These are phyloP conservation scores for Pseudopleuronectes americanus DNA, from an alignment of 2,797 vertebrate genomes.

Conservation along the genomic window DNA sequence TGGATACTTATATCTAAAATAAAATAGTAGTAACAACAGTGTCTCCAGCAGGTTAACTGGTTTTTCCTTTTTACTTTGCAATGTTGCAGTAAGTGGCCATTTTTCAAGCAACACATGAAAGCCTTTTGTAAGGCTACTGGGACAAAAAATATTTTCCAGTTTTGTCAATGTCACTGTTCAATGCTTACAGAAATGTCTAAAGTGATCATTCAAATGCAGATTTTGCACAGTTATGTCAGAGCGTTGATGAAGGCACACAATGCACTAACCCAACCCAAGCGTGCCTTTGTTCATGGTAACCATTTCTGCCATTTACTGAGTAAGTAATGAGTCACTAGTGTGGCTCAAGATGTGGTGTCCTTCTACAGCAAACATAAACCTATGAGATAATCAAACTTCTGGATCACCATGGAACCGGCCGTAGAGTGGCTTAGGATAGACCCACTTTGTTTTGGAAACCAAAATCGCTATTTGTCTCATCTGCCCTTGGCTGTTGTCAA, in stretches of 20 bases:
- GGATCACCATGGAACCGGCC: conserved; percentile 48
- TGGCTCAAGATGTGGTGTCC: conserved; percentile 46
- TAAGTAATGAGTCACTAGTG: conserved; percentile 68
- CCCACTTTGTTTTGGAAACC: conserved; percentile 58
- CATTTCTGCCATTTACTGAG: conserved; percentile 57
- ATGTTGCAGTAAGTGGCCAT: background rate
- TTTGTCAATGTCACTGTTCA: conserved; percentile 32
- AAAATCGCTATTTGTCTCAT: conserved; percentile 54
- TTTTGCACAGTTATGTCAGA: conserved; percentile 45
- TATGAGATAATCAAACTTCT: conserved; percentile 63
- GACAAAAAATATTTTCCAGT: conserved; percentile 10
- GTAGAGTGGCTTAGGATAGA: conserved; percentile 54
- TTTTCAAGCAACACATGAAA: background rate
- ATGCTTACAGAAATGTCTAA: conserved; percentile 34
- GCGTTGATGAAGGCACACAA: conserved; percentile 52
- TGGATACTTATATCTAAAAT: background rate
- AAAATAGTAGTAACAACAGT: background rate
- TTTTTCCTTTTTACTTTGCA: conserved; percentile 2
- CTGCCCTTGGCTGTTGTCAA: conserved; percentile 44
- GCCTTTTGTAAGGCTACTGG: conserved; percentile 2
- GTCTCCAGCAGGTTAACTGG: background rate
- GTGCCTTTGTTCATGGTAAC: conserved; percentile 72
- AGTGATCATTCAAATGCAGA: conserved; percentile 39
- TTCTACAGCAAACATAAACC: conserved; percentile 65
- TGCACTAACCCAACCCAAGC: conserved; percentile 40